Conservation (phyloP, 92 coral and sea anemone species). For the Phenganax marumi region DNA sequence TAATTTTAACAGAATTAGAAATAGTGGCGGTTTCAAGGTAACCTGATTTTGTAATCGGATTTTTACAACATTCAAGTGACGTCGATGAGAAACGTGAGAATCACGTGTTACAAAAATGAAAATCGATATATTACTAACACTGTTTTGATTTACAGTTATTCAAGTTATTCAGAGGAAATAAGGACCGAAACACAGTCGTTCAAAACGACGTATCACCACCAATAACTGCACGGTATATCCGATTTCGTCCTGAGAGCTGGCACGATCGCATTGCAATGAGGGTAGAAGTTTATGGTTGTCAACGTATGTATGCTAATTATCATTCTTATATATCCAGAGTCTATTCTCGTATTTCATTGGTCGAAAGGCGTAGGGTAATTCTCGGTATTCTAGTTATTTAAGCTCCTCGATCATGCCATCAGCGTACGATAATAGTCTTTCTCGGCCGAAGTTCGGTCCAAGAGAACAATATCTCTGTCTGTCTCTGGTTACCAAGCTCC, state of each 20-base stretch:
- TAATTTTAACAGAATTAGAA: slow-evolving; percentile 64
- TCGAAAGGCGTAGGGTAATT: no score
- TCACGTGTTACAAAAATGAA: neutral
- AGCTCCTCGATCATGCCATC: no score
- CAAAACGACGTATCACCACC: slow-evolving; percentile 56
- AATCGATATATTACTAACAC: neutral
- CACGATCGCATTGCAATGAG: slow-evolving; percentile 78
- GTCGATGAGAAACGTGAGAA: no score
- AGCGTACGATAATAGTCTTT: no score
- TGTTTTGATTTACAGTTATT: slow-evolving; percentile 55
- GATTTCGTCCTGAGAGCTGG: slow-evolving; percentile 87
- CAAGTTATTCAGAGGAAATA: slow-evolving; percentile 82
- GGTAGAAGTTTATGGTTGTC: slow-evolving; percentile 79
- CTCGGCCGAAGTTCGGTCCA: no score
- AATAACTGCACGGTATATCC: slow-evolving; percentile 66
- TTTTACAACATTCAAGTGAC: neutral
- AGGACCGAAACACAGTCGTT: slow-evolving; percentile 72
- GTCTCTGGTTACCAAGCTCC: no score
- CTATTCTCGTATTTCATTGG: no score
- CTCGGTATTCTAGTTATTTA: no score
- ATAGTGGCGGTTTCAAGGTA: slow-evolving; percentile 67
- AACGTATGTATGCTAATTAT: slow-evolving; percentile 50
- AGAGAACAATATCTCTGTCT: no score
- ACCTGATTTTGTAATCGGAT: neutral
- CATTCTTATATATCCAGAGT: no score